phyloP scores from a whole-genome alignment of 2,113 vertebrate genomes.

The Struthidea cinerea region DNA sequence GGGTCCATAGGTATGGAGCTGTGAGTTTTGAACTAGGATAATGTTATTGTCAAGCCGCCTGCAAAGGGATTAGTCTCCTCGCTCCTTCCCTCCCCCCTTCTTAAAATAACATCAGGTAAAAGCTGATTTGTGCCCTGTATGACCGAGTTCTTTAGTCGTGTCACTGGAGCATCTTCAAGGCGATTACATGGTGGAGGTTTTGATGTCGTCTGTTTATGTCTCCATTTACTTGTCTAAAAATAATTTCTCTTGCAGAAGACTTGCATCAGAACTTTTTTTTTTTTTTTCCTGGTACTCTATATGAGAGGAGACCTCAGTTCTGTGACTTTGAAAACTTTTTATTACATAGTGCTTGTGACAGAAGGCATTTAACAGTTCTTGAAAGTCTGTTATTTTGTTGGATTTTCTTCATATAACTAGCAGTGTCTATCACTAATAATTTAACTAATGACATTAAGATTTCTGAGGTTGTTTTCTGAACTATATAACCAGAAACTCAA shows the following conservation, averaged over 20 bases:
- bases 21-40: not conserved
- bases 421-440: not conserved
- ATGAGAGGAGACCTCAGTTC: not conserved
- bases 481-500: not conserved
- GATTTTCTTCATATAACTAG: not conserved
- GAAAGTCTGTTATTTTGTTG: not conserved
- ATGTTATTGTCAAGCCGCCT: not conserved
- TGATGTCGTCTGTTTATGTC: not conserved
- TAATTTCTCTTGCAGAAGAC: not conserved
- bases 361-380: not conserved
- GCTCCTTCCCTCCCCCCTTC: not conserved
- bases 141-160: not conserved
- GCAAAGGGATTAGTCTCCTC: not conserved
- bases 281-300: not conserved
- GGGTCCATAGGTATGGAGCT: accelerated
- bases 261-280: not conserved
- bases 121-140: slow-evolving; percentile 37
- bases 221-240: not conserved
- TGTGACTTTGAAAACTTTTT: not conserved
- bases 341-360: not conserved
- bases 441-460: not conserved
- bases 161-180: slow-evolving; percentile 30
- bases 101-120: slow-evolving; percentile 41
- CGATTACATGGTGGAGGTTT: not conserved
- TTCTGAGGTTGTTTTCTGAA: not conserved